phyloP scores from a whole-genome alignment of 2,797 vertebrate genomes.

The Botia almorhae region DNA sequence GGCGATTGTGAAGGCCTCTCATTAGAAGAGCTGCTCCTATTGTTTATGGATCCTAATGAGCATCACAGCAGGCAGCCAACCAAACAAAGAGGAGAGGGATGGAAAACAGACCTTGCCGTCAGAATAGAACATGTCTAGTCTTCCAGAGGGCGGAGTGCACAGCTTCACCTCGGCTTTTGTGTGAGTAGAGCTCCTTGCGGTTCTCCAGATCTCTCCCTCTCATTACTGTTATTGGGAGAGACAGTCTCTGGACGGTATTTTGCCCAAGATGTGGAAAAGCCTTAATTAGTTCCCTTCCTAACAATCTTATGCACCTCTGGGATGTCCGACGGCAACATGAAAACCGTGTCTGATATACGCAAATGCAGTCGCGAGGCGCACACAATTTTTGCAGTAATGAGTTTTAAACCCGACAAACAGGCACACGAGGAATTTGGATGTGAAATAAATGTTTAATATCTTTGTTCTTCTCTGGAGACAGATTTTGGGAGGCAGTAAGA shows the following conservation, averaged over 20 bases:
- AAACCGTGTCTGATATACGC: constrained; percentile 70
- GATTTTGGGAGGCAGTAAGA: constrained; percentile 19
- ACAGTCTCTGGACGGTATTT: constrained; percentile 75
- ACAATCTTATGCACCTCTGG: constrained; percentile 69
- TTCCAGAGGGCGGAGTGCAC: constrained; percentile 43
- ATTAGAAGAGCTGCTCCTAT: constrained; percentile 75
- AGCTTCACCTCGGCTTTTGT: constrained; percentile 58
- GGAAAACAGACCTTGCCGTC: constrained; percentile 61
- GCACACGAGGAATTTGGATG: constrained; percentile 32
- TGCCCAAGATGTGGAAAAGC: constrained; percentile 74
- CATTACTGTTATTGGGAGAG: constrained; percentile 72
- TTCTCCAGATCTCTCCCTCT: constrained; percentile 63
- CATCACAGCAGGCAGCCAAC: constrained; percentile 60
- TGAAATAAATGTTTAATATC: constrained; percentile 63
- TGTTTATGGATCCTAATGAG: constrained; percentile 81
- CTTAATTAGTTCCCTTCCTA: constrained; percentile 78
- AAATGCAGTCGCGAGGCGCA: constrained; percentile 52
- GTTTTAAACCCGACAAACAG: constrained; percentile 32
- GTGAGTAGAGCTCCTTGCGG: constrained; percentile 51
- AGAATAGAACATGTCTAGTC: constrained; percentile 61
- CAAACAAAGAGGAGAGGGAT: constrained; percentile 67
- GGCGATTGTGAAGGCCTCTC: constrained; percentile 70
- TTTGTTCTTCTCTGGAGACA: constrained; percentile 54
- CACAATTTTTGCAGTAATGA: constrained; percentile 35
- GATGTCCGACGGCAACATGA: constrained; percentile 69